A percentile compares a stretch with the other conserved stretches of the same genome.
These are phyloP conservation scores for Scylla paramamosain DNA, from an alignment of 1,140 invertebrate species.

Conservation along the genomic window DNA sequence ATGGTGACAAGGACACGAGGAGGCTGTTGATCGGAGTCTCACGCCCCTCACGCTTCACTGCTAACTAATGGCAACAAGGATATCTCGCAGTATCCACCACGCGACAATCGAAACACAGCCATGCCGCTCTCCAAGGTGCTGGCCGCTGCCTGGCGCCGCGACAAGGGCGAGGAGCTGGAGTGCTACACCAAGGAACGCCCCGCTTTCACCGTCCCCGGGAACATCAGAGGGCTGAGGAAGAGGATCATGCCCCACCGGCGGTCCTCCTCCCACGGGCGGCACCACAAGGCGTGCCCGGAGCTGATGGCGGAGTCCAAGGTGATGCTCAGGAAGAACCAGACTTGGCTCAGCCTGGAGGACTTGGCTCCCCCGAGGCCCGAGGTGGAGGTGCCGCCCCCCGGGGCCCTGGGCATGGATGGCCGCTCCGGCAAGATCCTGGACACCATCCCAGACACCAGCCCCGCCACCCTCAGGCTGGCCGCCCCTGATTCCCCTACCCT, in stretches of 20 bases:
- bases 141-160: neutral
- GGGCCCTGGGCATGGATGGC: neutral
- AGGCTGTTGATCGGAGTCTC: neutral
- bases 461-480: neutral
- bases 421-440: neutral
- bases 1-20: too few species aligned
- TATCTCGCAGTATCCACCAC: neutral
- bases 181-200: neutral
- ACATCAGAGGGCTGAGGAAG: neutral
- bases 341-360: conserved; percentile 57
- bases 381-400: neutral
- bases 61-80: conserved; percentile 62
- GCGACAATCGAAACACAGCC: neutral
- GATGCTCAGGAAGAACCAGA: conserved; percentile 59
- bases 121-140: neutral
- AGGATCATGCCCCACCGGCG: conserved; percentile 17
- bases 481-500: neutral
- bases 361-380: neutral
- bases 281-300: neutral
- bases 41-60: neutral
- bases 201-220: neutral
- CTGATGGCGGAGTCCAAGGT: conserved; percentile 49
- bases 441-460: conserved; percentile 27
- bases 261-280: neutral
- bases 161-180: neutral